Base-by-base conservation (phyloP, 2,888 invertebrate species). In the Aelia acuminata region DNA sequence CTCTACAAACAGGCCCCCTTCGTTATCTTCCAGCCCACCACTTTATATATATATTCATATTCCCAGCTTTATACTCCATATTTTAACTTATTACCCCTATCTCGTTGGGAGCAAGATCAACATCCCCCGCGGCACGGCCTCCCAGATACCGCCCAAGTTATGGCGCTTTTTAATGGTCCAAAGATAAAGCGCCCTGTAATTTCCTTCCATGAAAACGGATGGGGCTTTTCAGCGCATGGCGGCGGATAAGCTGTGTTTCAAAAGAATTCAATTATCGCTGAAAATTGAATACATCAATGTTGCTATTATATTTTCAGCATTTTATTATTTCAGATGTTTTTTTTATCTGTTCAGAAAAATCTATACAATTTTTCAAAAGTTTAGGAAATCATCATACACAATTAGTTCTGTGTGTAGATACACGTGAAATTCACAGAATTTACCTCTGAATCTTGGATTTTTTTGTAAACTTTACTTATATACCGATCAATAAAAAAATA, bases 21-120 rank as follows among this genome's bases (percentile, higher is more conserved):
- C 57, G 26, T 57, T 70, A 70, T 70, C 63, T 35, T 35, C 31
- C 8, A 1, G 31, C 31, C 35, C n/a, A 18, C 63, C 63, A 63
- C 63, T 63, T 63, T 70, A 70, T 70, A 70, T 70, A 70, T 70
- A 70, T 70, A 70, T 70, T 70, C 63, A 70, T 70, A 70, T 70
- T 70, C 35, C 63, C 63, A 70, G 63, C 35, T 70, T 70, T 70
- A 70, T 70, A 70, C 63, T 35, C 63, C 63, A 70, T 70, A 70
- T 70, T 70, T 70, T 70, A 70, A 70, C 63, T 70, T 70, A 70
- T 70, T 70, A 70, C 7, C 18, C 63, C 63, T 70, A 70, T 70
- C 63, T 70, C 63, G 15, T 15, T 70, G 63, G 31, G 13, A 5
- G 35, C 31, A 70, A 70, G 63, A 70, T 70, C 63, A 70, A 70